phyloP scores from a whole-genome alignment of 2,888 invertebrate genomes.

The Rhagophthalmus giganteus region DNA sequence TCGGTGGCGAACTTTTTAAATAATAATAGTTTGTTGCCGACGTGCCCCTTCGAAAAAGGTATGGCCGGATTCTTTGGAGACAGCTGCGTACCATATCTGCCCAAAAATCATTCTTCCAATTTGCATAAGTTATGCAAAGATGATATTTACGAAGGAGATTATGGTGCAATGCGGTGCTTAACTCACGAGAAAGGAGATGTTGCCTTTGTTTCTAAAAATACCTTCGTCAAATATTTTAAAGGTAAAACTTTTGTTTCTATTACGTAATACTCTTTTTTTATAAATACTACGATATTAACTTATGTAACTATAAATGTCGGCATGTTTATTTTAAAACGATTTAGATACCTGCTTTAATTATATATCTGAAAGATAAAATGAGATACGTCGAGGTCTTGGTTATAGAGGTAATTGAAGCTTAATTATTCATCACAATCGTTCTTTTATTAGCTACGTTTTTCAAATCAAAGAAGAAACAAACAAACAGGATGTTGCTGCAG shows the following conservation, averaged over 20 bases:
- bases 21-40: conserved; percentile 46
- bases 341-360: too few species aligned
- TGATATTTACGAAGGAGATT: conserved; percentile 59
- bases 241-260: conserved; percentile 52
- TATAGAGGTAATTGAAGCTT: too few species aligned
- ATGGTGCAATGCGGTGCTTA: conserved; percentile 68
- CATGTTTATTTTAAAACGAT: too few species aligned
- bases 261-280: background rate
- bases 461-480: too few species aligned
- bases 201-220: conserved; percentile 65
- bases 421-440: too few species aligned
- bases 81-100: conserved; percentile 64
- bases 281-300: too few species aligned
- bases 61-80: conserved; percentile 65
- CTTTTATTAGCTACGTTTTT: too few species aligned
- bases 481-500: too few species aligned
- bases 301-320: too few species aligned
- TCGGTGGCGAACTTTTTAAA: conserved; percentile 59
- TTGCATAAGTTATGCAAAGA: conserved; percentile 46
- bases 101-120: conserved; percentile 39
- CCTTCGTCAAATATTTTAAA: conserved; percentile 51
- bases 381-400: too few species aligned
- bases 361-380: too few species aligned
- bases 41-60: conserved; percentile 54
- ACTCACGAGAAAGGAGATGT: conserved; percentile 72